Percentiles rank a stretch among this genome's conserved stretches.
phyloP scores from a whole-genome alignment of 1,140 invertebrate species.

The Caerostris extrusa region DNA sequence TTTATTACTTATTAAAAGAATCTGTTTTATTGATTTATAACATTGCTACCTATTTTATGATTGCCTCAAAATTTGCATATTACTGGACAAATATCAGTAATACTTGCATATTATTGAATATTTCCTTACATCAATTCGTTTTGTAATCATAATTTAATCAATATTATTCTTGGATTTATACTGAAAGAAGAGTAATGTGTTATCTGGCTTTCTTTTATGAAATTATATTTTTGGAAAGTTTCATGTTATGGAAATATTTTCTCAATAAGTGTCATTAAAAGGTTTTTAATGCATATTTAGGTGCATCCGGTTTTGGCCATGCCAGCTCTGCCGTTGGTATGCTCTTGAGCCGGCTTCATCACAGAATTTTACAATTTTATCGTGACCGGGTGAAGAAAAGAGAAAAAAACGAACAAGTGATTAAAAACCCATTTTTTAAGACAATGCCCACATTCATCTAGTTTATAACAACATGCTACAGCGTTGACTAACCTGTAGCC shows the following conservation, averaged over 20 bases:
- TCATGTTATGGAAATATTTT: background rate
- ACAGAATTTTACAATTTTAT: constrained; percentile 73
- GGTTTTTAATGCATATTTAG: background rate
- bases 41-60: no score
- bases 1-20: no score
- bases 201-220: no score
- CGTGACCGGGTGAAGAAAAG: constrained; percentile 69
- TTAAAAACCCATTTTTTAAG: background rate
- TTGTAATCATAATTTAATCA: no score
- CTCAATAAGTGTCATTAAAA: background rate
- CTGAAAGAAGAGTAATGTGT: no score
- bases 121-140: no score
- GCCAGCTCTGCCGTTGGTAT: constrained; percentile 28
- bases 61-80: no score
- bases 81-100: no score
- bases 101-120: no score
- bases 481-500: constrained; percentile 57
- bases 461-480: constrained; percentile 41
- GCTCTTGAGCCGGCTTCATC: constrained; percentile 61
- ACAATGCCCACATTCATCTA: constrained; percentile 15
- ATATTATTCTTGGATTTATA: no score
- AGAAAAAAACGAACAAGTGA: constrained; percentile 40
- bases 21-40: no score
- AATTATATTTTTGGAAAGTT: no score
- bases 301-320: constrained; percentile 52